Percentiles rank a stretch among this genome's conserved stretches.
Evolutionary conservation across 2,113 vertebrate species (phyloP).

Genomic region (Scolopax mira): DNA sequence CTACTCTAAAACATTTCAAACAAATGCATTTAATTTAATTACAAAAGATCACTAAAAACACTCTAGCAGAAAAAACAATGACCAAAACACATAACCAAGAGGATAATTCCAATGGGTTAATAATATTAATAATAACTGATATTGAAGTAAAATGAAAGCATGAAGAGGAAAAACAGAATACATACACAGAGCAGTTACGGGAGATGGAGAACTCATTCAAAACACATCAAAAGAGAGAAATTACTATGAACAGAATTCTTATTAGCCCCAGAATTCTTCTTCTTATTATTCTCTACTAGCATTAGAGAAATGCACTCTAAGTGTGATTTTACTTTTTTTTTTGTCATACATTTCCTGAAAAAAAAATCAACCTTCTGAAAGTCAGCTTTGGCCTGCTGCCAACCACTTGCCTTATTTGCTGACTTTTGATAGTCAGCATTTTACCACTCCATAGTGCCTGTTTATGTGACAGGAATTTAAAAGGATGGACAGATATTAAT

Average conservation of each 20-base stretch:
- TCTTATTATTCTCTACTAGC: too few relatives aligned
- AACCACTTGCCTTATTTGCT: not conserved
- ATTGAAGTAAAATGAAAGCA: not conserved
- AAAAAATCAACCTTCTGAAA: not conserved
- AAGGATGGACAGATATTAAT: not conserved
- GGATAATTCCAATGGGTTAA: not conserved
- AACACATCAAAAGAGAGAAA: not conserved
- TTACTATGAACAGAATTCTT: not conserved
- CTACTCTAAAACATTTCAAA: not conserved
- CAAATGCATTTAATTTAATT: not conserved
- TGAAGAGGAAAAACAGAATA: not conserved
- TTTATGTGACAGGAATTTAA: not conserved
- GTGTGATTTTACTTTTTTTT: not conserved
- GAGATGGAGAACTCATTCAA: not conserved
- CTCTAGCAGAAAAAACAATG: not conserved
- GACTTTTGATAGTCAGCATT: not conserved
- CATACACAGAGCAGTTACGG: not conserved
- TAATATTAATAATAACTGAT: too few relatives aligned
- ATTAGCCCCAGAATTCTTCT: not conserved
- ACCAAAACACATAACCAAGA: not conserved
- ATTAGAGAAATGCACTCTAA: not conserved
- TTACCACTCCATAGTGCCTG: not conserved
- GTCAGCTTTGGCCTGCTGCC: not conserved
- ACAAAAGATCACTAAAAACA: accelerated
- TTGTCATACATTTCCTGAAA: not conserved